Percentiles rank a stretch among this genome's conserved stretches.
phyloP scores from a whole-genome alignment of 1,140 invertebrate species.

The Drosophila subobscura region DNA sequence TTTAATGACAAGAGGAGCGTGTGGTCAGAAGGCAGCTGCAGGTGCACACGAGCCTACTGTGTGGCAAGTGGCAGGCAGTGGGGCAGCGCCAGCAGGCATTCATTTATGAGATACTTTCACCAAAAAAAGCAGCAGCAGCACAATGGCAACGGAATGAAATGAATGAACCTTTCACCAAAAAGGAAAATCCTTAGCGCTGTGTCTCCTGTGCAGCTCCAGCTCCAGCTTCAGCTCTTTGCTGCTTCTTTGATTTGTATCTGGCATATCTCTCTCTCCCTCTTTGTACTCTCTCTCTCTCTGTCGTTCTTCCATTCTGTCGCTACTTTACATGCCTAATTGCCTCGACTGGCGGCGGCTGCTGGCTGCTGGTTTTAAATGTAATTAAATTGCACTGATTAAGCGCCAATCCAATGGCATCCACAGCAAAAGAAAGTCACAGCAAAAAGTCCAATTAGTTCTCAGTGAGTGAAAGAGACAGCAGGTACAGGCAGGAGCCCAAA shows the following conservation, averaged over 20 bases:
- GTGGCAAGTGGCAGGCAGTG: conserved; percentile 29
- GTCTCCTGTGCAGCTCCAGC: conserved; percentile 19
- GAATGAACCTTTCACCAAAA: conserved; percentile 65
- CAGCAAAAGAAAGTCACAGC: conserved; percentile 45
- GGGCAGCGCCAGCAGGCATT: conserved; percentile 21
- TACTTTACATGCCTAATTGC: conserved; percentile 81
- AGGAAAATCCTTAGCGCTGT: conserved; percentile 6
- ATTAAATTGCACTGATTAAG: conserved; percentile 80
- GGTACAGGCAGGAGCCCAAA: not conserved
- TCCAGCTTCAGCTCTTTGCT: conserved; percentile 10
- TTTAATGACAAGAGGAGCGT: conserved; percentile 47
- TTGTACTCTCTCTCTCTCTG: not conserved
- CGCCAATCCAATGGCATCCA: conserved; percentile 17
- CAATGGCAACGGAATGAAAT: conserved; percentile 6
- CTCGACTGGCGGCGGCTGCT: conserved; percentile 32
- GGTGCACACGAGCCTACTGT: conserved; percentile 3
- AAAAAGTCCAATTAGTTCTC: conserved; percentile 74
- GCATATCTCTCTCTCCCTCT: conserved; percentile 1
- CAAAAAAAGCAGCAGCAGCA: conserved; percentile 47
- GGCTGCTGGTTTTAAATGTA: conserved; percentile 41
- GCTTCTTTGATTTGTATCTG: conserved; percentile 62
- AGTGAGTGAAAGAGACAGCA: conserved; percentile 14
- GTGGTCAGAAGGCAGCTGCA: not conserved
- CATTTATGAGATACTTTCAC: conserved; percentile 80
- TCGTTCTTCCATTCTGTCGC: conserved; percentile 7